Evolutionary conservation across 2,113 vertebrate genomes (phyloP).

Genomic region (Suricata suricatta): DNA sequence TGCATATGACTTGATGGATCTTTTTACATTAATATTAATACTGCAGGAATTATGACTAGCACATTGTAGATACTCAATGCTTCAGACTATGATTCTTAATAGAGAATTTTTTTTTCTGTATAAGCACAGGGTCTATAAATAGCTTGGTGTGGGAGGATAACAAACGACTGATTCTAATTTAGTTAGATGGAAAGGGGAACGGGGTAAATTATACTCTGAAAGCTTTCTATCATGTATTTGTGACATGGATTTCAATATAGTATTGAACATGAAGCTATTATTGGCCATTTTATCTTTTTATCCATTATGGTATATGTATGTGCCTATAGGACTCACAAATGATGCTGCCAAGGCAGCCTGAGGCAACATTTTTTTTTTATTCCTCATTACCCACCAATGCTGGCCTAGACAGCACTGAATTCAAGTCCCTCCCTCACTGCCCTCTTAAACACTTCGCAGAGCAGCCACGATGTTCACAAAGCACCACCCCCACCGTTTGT

Average conservation of each 20-base stretch:
- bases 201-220: neutral
- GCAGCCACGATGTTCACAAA: neutral
- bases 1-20: neutral
- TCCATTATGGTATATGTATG: neutral
- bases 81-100: neutral
- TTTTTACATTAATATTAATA: neutral
- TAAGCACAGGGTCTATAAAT: neutral
- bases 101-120: neutral
- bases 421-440: neutral
- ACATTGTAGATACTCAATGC: neutral
- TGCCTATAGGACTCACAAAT: neutral
- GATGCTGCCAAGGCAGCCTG: neutral
- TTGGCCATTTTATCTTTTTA: neutral
- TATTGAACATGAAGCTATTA: neutral
- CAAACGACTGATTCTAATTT: constrained; percentile 15
- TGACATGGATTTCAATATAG: neutral
- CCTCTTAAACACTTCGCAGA: neutral
- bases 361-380: neutral
- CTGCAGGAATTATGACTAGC: neutral
- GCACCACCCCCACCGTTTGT: neutral
- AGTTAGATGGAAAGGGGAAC: neutral
- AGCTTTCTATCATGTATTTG: neutral
- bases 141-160: neutral
- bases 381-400: neutral
- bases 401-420: no score